These are phyloP conservation scores for Patiria miniata DNA, from an alignment of 35 echinoderm and acorn worm genomes.

Conservation along the genomic window DNA sequence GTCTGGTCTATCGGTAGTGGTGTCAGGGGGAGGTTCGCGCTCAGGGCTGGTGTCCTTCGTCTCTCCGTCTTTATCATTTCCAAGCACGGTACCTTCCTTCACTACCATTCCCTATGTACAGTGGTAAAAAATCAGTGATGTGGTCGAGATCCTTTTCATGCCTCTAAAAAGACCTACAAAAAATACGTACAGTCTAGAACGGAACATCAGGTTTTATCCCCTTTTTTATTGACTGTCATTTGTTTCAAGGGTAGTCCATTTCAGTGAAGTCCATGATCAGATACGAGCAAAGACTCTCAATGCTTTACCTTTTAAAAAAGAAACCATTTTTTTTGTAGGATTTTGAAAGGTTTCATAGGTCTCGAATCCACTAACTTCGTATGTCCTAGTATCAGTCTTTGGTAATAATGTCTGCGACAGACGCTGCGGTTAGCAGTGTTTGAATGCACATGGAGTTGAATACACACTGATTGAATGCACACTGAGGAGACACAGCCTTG, in stretches of 20 bases:
- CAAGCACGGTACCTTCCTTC: constrained; percentile 9
- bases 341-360: too few relatives aligned
- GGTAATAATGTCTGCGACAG: too few relatives aligned
- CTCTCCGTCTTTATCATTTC: not conserved
- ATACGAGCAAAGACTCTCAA: too few relatives aligned
- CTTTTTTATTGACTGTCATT: not conserved
- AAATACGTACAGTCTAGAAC: not conserved
- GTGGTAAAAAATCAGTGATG: not conserved
- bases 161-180: not conserved
- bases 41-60: not conserved
- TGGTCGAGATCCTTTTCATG: too few relatives aligned
- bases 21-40: too few relatives aligned
- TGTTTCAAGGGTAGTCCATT: too few relatives aligned
- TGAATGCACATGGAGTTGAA: not conserved
- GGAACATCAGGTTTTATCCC: not conserved
- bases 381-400: too few relatives aligned
- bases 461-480: not conserved
- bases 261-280: not conserved
- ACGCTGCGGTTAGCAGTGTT: too few relatives aligned
- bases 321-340: too few relatives aligned
- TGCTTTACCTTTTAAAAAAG: too few relatives aligned
- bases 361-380: too few relatives aligned
- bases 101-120: not conserved
- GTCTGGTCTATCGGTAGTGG: not conserved
- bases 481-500: too few relatives aligned